Conservation (phyloP, 2,113 vertebrate genomes). For the Aptenodytes patagonicus region DNA sequence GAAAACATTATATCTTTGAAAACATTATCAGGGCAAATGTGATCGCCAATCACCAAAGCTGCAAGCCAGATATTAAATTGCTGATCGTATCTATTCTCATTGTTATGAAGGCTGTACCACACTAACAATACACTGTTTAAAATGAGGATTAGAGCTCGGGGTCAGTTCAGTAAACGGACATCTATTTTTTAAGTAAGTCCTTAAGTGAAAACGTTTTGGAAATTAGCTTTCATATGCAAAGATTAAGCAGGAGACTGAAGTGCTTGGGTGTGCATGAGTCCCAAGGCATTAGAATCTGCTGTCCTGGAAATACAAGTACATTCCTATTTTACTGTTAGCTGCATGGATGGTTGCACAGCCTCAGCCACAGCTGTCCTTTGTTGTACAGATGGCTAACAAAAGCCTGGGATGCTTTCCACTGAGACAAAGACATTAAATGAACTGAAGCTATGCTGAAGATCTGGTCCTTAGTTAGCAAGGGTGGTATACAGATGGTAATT, state of each 20-base stretch:
- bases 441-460: not conserved
- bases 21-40: not conserved
- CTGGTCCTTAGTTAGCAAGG: not conserved
- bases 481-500: not conserved
- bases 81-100: not conserved
- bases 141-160: not conserved
- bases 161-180: not conserved
- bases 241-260: not conserved
- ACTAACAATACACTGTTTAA: not conserved
- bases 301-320: not conserved
- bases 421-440: not conserved
- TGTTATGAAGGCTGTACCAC: not conserved
- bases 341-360: not conserved
- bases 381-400: not conserved
- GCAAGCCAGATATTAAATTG: not conserved
- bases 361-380: not conserved
- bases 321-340: not conserved
- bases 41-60: not conserved
- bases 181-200: not conserved
- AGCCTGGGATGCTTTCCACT: not conserved
- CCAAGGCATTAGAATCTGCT: not conserved
- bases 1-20: not conserved
- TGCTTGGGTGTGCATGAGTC: not conserved
- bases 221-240: not conserved
- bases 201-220: not conserved